Base-by-base conservation (phyloP, 2,797 vertebrate genomes). In the Typhlichthys eigenmanni region DNA sequence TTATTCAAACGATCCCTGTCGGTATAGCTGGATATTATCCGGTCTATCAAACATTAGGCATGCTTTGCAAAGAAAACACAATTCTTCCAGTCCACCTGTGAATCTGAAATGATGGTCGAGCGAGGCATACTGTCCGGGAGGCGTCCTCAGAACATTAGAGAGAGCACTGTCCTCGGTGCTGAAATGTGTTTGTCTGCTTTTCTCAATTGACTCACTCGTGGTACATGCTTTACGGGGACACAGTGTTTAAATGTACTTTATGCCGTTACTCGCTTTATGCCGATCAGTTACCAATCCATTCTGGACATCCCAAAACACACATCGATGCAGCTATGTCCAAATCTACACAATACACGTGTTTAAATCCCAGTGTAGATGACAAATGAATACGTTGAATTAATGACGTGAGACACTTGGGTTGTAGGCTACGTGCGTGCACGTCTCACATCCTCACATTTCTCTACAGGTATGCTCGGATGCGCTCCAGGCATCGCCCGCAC, bases 81-180 rank as follows among this genome's bases (percentile, higher is more conserved):
- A 53, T 29, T 19, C 5, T 13, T 34, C 2, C 32, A 14, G 16
- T 16, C n/a, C 6, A 19, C 11, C 17, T 57, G 65, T 13, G 67
- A 51, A 32, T 60, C 29, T 53, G 58, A 55, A 48, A 47, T 38
- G 57, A 58, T 29, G 68, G 74, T 11, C 43, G 54, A 43, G 62
- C 43, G 51, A 43, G 64, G 46, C 69, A 47, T 55, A 43, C 7
- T 64, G 64, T 69, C 73, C 61, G 66, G 32, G 5, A 63, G 2
- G 70, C 68, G 79, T 87, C 66, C 76, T 68, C 74, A 69, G 47
- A 64, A 50, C 17, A 58, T 54, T 71, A 67, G 58, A 3, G 45
- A 47, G 78, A 24, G 84, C 84, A 75, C 94, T 95, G 93, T 94
- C 94, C 93, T 53, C 19, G 90, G 94, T 95, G 60, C 94, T 95